These are phyloP conservation scores for Apoda limacodes DNA, from an alignment of 2,888 invertebrate species.

Conservation along the genomic window DNA sequence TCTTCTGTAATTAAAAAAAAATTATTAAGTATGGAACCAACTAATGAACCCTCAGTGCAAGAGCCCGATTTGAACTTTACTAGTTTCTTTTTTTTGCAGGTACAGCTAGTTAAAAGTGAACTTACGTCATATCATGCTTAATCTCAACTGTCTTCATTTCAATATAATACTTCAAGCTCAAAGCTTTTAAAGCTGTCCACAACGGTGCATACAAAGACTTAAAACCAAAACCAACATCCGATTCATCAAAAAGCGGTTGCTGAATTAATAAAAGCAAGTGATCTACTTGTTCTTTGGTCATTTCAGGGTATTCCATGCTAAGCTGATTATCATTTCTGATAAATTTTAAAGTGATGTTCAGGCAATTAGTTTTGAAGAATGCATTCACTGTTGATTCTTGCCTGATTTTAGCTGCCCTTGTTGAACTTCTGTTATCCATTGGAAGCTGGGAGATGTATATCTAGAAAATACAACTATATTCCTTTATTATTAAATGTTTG, in stretches of 20 bases:
- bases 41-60: too few species aligned
- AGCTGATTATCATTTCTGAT: slow-evolving; percentile 25
- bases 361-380: slow-evolving; percentile 26
- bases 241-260: slow-evolving; percentile 11
- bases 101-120: too few species aligned
- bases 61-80: too few species aligned
- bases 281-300: slow-evolving; percentile 24
- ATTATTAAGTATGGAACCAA: slow-evolving; percentile 1
- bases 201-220: slow-evolving; percentile 25
- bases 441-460: too few species aligned
- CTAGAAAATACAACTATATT: too few species aligned
- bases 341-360: slow-evolving; percentile 29
- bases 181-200: slow-evolving; percentile 25
- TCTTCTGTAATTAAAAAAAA: too few species aligned
- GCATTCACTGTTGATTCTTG: too few species aligned
- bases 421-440: too few species aligned
- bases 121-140: slow-evolving; percentile 15
- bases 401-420: too few species aligned
- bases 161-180: slow-evolving; percentile 17
- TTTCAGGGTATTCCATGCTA: slow-evolving; percentile 25
- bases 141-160: slow-evolving; percentile 10
- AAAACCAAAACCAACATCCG: slow-evolving; percentile 16
- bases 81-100: too few species aligned
- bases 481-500: too few species aligned
- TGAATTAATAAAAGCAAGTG: slow-evolving; percentile 24